These are phyloP conservation scores for Ceratosolen solmsi DNA, from an alignment of 1,140 invertebrate species.

Conservation along the genomic window DNA sequence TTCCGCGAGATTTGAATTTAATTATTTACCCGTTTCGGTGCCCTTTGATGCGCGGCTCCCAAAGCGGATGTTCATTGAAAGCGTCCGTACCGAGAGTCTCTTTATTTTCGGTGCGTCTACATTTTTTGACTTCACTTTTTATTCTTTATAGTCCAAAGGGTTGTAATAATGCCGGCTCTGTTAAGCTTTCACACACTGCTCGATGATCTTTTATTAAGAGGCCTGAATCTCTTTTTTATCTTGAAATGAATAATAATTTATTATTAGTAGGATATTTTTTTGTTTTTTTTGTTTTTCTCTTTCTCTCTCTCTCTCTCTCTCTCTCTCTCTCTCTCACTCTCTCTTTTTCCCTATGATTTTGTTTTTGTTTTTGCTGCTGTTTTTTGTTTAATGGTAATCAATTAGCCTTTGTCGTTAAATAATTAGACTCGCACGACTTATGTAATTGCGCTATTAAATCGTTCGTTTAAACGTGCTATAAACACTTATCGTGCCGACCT, in stretches of 20 bases:
- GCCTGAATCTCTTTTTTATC: not conserved
- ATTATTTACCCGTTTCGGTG: not conserved
- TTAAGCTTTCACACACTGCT: not conserved
- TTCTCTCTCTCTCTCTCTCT: too few species aligned
- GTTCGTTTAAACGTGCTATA: too few species aligned
- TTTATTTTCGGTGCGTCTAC: not conserved
- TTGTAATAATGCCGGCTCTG: not conserved
- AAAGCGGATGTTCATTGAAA: conserved; percentile 20
- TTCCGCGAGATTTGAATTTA: conserved; percentile 29
- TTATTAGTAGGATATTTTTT: not conserved
- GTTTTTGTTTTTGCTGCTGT: too few species aligned
- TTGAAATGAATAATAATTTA: too few species aligned
- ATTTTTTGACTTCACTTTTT: not conserved
- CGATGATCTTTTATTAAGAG: not conserved
- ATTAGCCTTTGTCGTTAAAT: too few species aligned
- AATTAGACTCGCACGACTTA: too few species aligned
- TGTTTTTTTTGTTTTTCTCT: not conserved
- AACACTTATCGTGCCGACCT: too few species aligned
- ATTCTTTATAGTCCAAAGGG: not conserved
- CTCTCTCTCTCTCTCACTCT: too few species aligned
- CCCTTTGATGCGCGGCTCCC: conserved; percentile 20
- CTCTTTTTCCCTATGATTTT: too few species aligned
- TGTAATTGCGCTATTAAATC: too few species aligned
- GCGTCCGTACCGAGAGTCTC: not conserved
- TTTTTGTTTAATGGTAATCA: too few species aligned